phyloP scores from a whole-genome alignment of 2,113 vertebrate species.

The Amia ocellicauda region DNA sequence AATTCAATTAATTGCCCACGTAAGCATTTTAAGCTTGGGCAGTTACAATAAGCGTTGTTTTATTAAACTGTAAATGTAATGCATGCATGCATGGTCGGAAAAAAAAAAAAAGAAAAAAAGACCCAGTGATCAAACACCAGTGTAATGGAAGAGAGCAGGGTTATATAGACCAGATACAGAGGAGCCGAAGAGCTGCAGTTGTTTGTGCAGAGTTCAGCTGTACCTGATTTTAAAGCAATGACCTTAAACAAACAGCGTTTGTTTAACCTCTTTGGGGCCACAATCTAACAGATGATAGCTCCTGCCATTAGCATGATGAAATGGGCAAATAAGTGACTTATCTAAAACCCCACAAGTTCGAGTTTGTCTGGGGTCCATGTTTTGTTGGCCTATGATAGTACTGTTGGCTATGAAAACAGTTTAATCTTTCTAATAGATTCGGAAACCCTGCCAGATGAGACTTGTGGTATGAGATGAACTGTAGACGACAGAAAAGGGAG shows the following conservation, averaged over 20 bases:
- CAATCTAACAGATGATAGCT: slow-evolving; percentile 57
- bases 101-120: no score
- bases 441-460: slow-evolving; percentile 57
- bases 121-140: no score
- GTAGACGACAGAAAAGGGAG: not conserved
- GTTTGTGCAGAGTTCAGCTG: slow-evolving; percentile 36
- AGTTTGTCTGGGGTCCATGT: slow-evolving; percentile 46
- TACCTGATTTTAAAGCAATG: slow-evolving; percentile 48
- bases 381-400: slow-evolving; percentile 68
- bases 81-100: not conserved
- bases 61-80: slow-evolving; percentile 7
- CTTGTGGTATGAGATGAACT: slow-evolving; percentile 45
- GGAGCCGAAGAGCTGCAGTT: slow-evolving; percentile 58
- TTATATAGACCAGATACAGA: slow-evolving; percentile 52
- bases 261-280: slow-evolving; percentile 56
- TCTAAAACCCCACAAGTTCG: slow-evolving; percentile 56
- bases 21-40: slow-evolving; percentile 15
- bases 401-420: slow-evolving; percentile 68
- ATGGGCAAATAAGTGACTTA: slow-evolving; percentile 69
- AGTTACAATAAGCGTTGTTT: not conserved
- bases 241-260: slow-evolving; percentile 62
- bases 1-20: slow-evolving; percentile 27
- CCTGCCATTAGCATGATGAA: slow-evolving; percentile 71
- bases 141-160: slow-evolving; percentile 11
- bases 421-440: slow-evolving; percentile 65